A percentile compares a stretch with the other conserved stretches of the same genome.
phyloP scores from a whole-genome alignment of 2,888 invertebrate genomes.

The Empis livida region DNA sequence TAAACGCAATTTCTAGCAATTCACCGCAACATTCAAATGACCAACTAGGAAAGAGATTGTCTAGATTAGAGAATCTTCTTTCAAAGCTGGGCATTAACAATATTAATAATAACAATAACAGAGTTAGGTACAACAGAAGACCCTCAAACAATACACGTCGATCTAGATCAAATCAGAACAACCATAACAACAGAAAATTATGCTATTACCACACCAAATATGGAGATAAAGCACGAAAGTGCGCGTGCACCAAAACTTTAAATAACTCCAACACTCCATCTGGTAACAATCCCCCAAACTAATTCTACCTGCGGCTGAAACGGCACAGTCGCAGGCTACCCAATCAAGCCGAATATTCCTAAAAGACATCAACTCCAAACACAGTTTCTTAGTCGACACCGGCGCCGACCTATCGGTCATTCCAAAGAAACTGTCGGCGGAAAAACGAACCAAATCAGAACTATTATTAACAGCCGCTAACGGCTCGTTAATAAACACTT shows the following conservation, averaged over 20 bases:
- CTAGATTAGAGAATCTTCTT: neutral
- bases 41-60: neutral
- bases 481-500: neutral
- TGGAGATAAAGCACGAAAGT: slow-evolving; percentile 1
- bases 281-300: neutral
- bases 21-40: neutral
- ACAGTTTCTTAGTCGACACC: neutral
- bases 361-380: neutral
- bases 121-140: neutral
- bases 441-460: neutral
- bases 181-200: neutral
- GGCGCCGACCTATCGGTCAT: neutral
- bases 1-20: neutral
- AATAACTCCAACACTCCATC: no score
- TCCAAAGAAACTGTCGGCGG: neutral
- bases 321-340: neutral
- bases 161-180: neutral
- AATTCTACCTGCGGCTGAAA: neutral
- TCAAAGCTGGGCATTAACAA: no score
- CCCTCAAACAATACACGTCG: neutral
- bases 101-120: slow-evolving; percentile 2
- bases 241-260: neutral
- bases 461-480: neutral
- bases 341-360: neutral
- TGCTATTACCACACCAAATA: slow-evolving; percentile 2